Base-by-base conservation (phyloP, 2,113 vertebrate species). In the Anthoscopus minutus region DNA sequence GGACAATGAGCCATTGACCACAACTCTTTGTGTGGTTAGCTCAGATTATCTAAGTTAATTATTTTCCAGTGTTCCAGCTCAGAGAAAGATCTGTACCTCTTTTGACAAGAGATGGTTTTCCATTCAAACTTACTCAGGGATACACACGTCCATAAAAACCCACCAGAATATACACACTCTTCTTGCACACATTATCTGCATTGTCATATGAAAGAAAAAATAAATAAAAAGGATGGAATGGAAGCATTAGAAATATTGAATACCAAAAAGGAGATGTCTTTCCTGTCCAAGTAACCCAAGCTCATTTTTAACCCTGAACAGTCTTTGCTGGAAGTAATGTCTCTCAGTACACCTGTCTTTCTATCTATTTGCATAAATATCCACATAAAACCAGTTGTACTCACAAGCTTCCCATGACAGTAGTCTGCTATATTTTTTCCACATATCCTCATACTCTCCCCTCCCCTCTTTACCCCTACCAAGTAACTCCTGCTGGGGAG, bases 401-500 rank as follows among this genome's bases (percentile, higher is more conserved):
- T 91, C 42, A 74, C 21, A 56, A 88, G 33, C 48, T 83, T 90
- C 51, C 48, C 60, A 51, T 60, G 33, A n/a, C 4, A 7, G 61
- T 77, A 93, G 38, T 48, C 81, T 84, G 58, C 27, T 86, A 6
- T 74, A 91, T 50, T 62, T 93, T 86, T 95, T 50, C 72, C 38
- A 84, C 72, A 48, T 15, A 58, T 54, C 73, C 54, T 78, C 69
- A 48, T 33, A n/a, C 27, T 42, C 17, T 93, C n/a, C 66, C 50
- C 84, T 94, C 87, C 81, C n/a, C 28, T 81, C 25, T 81, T 73
- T 45, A 69, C 47, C 66, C 62, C 50, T 80, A 92, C 58, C 67
- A 92, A 95, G 64, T 92, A 88, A 78, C 47, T 96, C 93, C 96
- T 97, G 87, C 89, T 90, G 92, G 89, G 92, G 31, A 86, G 62